Base-by-base conservation (phyloP, 2,888 invertebrate genomes). In the Temnothorax ravouxi region DNA sequence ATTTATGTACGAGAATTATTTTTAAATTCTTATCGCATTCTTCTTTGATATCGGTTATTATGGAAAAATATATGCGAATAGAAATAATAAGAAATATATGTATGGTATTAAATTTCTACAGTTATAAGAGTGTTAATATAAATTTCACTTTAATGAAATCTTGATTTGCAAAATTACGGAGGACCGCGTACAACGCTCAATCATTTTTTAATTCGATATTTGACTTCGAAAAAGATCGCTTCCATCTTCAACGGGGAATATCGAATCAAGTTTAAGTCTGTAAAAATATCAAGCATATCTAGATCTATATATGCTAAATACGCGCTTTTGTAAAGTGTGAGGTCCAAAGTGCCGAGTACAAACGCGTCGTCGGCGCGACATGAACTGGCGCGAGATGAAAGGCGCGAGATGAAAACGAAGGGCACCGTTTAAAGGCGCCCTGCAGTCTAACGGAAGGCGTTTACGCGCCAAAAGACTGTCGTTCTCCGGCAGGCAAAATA, bases 391-490 rank as follows among this genome's bases (percentile, higher is more conserved):
- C n/a, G 21, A 75, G 72, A 72, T 82, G 52, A 62, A 82, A 66
- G 64, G 18, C 59, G 75, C 52, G 64, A 44, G 34, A 29, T 64
- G 29, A n/a, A 66, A 66, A 77, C 66, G 76, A 38, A 59, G 71
- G 69, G 85, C 81, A 71, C 66, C 87, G 79, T 79, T 82, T 56
- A 79, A 75, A 41, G 87, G 75, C 79, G 77, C 67, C 88, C 83
- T 66, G 82, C 77, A 54, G 87, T 83, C 83, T 83, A 41, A 61
- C 77, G 44, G 44, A 52, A 52, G 84, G 62, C 56, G 66, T 74
- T 83, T 77, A 82, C 54, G 44, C 50, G 47, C 34, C 64, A 64
- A 77, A 84, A 74, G 41, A 38, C 72, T 29, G 29, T 38, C 38
- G 56, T 50, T 44, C 76, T 29, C 54, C 67, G n/a, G 25, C 38